phyloP scores from a whole-genome alignment of 1,140 invertebrate genomes.

The Bactericera cockerelli region DNA sequence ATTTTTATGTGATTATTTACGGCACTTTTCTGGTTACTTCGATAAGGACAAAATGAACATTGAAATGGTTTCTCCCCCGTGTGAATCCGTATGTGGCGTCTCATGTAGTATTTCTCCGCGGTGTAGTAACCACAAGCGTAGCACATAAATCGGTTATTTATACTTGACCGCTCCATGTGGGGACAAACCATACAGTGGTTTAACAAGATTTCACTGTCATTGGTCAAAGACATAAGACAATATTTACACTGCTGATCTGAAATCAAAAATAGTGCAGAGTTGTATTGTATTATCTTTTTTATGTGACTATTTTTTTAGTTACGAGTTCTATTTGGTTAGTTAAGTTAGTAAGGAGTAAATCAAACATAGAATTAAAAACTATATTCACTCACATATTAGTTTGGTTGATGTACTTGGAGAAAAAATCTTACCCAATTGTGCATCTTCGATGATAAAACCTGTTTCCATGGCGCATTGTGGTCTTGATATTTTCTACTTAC shows the following conservation, averaged over 20 bases:
- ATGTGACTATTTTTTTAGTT: too few relatives aligned
- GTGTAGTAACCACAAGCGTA: not conserved
- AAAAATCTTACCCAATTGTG: too few relatives aligned
- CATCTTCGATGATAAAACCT: too few relatives aligned
- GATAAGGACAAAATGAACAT: constrained; percentile 47
- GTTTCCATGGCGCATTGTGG: too few relatives aligned
- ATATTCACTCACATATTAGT: too few relatives aligned
- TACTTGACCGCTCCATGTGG: not conserved
- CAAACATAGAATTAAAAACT: too few relatives aligned
- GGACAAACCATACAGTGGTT: not conserved
- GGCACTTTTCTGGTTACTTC: constrained; percentile 24
- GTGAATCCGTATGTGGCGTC: constrained; percentile 49
- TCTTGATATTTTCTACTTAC: too few relatives aligned
- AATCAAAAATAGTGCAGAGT: too few relatives aligned
- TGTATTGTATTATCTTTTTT: too few relatives aligned
- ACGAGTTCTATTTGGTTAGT: too few relatives aligned
- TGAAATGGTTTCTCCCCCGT: constrained; percentile 54
- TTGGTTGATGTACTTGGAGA: too few relatives aligned
- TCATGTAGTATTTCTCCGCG: constrained; percentile 37
- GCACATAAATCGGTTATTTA: not conserved
- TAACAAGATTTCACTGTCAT: not conserved
- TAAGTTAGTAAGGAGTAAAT: too few relatives aligned
- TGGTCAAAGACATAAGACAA: not conserved
- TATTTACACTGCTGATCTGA: constrained; percentile 7
- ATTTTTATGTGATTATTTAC: constrained; percentile 15